phyloP scores from a whole-genome alignment of 2,797 vertebrate species.

The Eulemur mongoz region DNA sequence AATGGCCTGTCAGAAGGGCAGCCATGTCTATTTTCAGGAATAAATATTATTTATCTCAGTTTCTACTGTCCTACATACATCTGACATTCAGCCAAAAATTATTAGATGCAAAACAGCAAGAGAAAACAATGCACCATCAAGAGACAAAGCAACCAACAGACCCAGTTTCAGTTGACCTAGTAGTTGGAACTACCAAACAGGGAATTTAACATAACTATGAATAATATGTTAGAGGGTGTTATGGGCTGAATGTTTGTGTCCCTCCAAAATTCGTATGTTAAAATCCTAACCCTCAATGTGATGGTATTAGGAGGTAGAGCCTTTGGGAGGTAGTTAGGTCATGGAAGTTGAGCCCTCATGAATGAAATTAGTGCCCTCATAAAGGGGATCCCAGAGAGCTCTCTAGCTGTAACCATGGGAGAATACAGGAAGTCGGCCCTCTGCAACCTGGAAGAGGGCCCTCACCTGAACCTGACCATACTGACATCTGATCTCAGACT shows the following conservation, averaged over 20 bases:
- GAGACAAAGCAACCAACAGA: conserved; percentile 33
- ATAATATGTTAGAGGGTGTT: background rate
- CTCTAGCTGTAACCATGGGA: background rate
- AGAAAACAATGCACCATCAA: background rate
- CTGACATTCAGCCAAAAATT: conserved; percentile 15
- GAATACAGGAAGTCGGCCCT: background rate
- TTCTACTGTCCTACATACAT: background rate
- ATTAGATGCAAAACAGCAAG: conserved; percentile 47
- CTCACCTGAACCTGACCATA: background rate
- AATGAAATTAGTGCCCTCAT: background rate
- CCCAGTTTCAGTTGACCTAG: background rate
- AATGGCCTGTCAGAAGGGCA: background rate
- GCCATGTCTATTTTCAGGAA: background rate
- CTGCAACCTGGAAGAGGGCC: background rate
- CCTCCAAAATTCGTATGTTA: background rate
- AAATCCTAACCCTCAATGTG: background rate
- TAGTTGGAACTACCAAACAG: conserved; percentile 7
- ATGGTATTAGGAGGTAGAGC: background rate
- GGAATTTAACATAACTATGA: conserved; percentile 30
- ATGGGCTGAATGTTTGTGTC: background rate
- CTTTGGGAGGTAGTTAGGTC: background rate
- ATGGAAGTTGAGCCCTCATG: background rate
- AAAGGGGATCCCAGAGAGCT: background rate
- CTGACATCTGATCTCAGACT: background rate
- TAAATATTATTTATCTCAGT: conserved; percentile 14